Base-by-base conservation (phyloP, 2,888 invertebrate species). In the Trichacis sp. region DNA sequence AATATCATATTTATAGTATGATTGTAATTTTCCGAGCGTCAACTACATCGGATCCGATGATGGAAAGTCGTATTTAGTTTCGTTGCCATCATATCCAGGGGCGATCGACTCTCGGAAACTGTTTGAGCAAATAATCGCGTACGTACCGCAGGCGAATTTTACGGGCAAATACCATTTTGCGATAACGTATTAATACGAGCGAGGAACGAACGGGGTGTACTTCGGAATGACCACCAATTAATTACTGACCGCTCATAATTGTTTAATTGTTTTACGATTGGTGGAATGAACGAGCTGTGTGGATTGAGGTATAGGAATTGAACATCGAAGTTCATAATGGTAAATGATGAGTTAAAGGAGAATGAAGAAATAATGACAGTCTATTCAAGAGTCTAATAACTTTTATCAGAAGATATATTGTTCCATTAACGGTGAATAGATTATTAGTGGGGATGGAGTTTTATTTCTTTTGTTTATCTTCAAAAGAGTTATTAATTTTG, bases 201-300 rank as follows among this genome's bases (percentile, higher is more conserved):
- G 56, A 45, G 63, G 24, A 42, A 15, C 24, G 62, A 67, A 51
- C 68, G 70, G 70, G 72, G 76, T 76, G 75, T 76, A 74, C 74
- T 74, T 73, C 71, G 74, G 74, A 79, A 78, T 72, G 73, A 68
- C 70, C 51, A 53, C 69, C 75, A 75, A 78, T 81, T 80, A 80
- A 81, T 81, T 79, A 78, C 78, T 73, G 64, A 64, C 67, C 64
- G 53, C 70, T 70, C 68, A 77, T 77, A 79, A 81, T 79, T 79
- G 75, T 77, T 75, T 78, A 76, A 81, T 81, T 81, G 79, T 79
- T 79, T 77, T 78, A 76, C 77, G 78, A 79, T 77, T 76, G 64
- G 70, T 19, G n/a, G 19, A 43, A 43, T 11, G 43, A 18, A 2
- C 43, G 19, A 19, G n/a, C 18, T 6, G 9, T 24, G 20, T 11